Conservation (phyloP, 2,797 vertebrate species). For the Limosa lapponica region DNA sequence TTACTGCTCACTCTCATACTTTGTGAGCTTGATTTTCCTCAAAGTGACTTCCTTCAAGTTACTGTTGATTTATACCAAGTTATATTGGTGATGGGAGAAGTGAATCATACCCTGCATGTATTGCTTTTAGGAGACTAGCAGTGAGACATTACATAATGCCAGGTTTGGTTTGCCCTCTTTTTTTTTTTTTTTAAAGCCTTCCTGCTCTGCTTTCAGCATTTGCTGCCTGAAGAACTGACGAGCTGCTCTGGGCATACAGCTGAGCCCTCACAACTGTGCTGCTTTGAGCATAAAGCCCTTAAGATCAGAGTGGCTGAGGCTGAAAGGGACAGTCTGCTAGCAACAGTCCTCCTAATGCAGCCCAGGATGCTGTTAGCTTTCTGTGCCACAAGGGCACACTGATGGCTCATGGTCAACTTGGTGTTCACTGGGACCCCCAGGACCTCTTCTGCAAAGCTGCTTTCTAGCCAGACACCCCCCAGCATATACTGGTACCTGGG, state of each 20-base stretch:
- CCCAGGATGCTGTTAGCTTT: neutral
- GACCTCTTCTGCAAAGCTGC: neutral
- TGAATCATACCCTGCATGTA: neutral
- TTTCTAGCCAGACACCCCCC: neutral
- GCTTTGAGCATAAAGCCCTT: neutral
- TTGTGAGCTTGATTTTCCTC: conserved; percentile 14
- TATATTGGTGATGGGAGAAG: neutral
- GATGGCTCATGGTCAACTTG: neutral
- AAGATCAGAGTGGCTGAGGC: neutral
- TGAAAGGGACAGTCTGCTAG: neutral
- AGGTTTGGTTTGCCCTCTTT: neutral
- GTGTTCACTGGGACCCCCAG: neutral
- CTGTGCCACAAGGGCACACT: too few species aligned
- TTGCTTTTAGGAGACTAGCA: neutral
- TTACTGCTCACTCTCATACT: neutral
- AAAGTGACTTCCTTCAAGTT: neutral
- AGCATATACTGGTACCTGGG: neutral
- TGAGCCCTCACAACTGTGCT: neutral
- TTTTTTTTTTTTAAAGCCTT: neutral
- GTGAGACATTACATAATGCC: conserved; percentile 43
- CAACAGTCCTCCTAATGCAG: neutral
- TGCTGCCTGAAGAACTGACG: neutral
- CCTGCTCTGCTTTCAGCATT: neutral
- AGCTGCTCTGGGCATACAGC: neutral
- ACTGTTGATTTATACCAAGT: neutral